Evolutionary conservation across 2,888 invertebrate genomes (phyloP).

Genomic region (Crioceris asparagi): DNA sequence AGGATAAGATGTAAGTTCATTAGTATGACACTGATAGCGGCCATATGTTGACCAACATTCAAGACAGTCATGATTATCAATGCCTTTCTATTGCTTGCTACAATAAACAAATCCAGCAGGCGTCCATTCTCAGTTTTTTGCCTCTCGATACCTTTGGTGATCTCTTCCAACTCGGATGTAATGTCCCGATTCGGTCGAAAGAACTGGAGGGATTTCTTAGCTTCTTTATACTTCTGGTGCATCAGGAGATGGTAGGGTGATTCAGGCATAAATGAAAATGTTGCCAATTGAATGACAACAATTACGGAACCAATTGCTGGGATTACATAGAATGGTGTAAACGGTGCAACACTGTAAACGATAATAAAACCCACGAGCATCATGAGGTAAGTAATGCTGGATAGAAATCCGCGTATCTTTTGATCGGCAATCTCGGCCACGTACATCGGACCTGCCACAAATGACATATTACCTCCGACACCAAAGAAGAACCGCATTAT

Average conservation of each 20-base stretch:
- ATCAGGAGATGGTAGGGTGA: slow-evolving; percentile 32
- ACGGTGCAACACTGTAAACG: slow-evolving; percentile 29
- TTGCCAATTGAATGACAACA: slow-evolving; percentile 26
- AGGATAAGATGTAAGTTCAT: slow-evolving; percentile 37
- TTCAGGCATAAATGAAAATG: slow-evolving; percentile 34
- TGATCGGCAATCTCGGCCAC: slow-evolving; percentile 36
- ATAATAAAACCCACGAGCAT: slow-evolving; percentile 33
- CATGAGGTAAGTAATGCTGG: slow-evolving; percentile 33
- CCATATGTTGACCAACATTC: slow-evolving; percentile 35
- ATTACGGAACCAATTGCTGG: slow-evolving; percentile 30
- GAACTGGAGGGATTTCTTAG: slow-evolving; percentile 27
- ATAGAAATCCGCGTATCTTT: slow-evolving; percentile 33
- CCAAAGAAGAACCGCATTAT: slow-evolving; percentile 29
- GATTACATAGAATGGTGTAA: slow-evolving; percentile 30
- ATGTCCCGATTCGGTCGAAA: slow-evolving; percentile 25
- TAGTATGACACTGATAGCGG: slow-evolving; percentile 35
- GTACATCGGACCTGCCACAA: slow-evolving; percentile 36
- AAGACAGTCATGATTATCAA: slow-evolving; percentile 33
- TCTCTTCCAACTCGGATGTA: slow-evolving; percentile 30
- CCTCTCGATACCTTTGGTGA: slow-evolving; percentile 28
- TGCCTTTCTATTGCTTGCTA: slow-evolving; percentile 33
- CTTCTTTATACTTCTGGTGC: slow-evolving; percentile 27
- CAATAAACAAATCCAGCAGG: slow-evolving; percentile 30
- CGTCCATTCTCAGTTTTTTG: slow-evolving; percentile 31
- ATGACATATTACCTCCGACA: slow-evolving; percentile 32